A percentile compares a stretch with the other conserved stretches of the same genome.
Evolutionary conservation across 2,797 vertebrate species (phyloP).

Genomic region (Taenioides sp.): DNA sequence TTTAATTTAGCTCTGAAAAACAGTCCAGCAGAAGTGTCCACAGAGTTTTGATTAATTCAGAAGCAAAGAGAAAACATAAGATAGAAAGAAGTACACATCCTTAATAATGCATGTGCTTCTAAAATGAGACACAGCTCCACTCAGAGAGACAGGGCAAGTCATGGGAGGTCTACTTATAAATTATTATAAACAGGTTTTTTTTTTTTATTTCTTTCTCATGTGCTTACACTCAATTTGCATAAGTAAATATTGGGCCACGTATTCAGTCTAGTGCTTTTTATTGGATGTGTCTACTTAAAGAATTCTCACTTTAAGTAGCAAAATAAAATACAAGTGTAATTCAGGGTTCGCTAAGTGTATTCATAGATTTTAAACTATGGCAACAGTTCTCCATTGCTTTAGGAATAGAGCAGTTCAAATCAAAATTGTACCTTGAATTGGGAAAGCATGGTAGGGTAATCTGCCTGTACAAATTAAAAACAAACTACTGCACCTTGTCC

Average conservation of each 20-base stretch:
- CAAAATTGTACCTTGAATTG: too few relatives aligned
- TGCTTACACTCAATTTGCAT: conserved; percentile 4
- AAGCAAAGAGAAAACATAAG: conserved; percentile 40
- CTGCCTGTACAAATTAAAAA: too few relatives aligned
- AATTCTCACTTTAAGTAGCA: too few relatives aligned
- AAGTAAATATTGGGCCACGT: not conserved
- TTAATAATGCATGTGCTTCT: conserved; percentile 63
- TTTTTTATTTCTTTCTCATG: conserved; percentile 24
- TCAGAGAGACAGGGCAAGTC: conserved; percentile 30
- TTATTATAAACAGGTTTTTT: conserved; percentile 45
- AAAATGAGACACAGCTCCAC: conserved; percentile 51
- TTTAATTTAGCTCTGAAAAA: conserved; percentile 26
- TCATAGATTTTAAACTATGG: too few relatives aligned
- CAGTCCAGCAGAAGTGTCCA: conserved; percentile 4
- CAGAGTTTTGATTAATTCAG: conserved; percentile 42
- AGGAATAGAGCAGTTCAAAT: too few relatives aligned
- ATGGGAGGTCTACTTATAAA: conserved; percentile 49
- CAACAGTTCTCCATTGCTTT: too few relatives aligned
- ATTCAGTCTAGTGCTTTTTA: not conserved
- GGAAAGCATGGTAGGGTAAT: too few relatives aligned
- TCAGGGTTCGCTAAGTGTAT: too few relatives aligned
- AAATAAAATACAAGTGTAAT: too few relatives aligned
- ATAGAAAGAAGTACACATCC: conserved; percentile 31
- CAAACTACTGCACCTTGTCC: too few relatives aligned
- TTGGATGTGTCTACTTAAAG: not conserved